Evolutionary conservation across 2,113 vertebrate species (phyloP).

Genomic region (Gnathonemus echidnorhynchus): DNA sequence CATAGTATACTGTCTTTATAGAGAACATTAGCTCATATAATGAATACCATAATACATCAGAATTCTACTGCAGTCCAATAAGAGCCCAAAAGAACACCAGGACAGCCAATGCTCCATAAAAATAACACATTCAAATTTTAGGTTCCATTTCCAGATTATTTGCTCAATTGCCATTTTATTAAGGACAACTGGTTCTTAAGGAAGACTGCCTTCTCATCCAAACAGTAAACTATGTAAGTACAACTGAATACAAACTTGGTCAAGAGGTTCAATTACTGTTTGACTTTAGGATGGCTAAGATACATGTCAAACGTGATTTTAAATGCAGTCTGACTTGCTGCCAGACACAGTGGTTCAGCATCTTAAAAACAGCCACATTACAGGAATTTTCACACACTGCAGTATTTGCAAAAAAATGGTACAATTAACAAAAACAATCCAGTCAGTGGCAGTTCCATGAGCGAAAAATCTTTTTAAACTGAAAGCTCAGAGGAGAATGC

Average conservation of each 20-base stretch:
- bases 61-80: not conserved
- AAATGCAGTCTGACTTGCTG: not conserved
- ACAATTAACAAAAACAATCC: no score
- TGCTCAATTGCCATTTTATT: not conserved
- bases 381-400: not conserved
- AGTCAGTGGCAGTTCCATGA: no score
- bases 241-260: not conserved
- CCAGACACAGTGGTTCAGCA: not conserved
- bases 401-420: no score
- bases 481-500: no score
- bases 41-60: not conserved
- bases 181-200: not conserved
- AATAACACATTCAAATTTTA: not conserved
- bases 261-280: not conserved
- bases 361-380: not conserved
- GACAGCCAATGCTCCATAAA: not conserved
- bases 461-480: no score
- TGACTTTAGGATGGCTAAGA: not conserved
- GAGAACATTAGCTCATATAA: not conserved
- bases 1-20: not conserved
- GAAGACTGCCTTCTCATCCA: not conserved
- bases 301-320: not conserved
- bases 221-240: not conserved
- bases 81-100: not conserved
- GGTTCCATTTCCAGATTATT: not conserved